Base-by-base conservation (phyloP, 2,888 invertebrate species). In the Drosophila ezoana region DNA sequence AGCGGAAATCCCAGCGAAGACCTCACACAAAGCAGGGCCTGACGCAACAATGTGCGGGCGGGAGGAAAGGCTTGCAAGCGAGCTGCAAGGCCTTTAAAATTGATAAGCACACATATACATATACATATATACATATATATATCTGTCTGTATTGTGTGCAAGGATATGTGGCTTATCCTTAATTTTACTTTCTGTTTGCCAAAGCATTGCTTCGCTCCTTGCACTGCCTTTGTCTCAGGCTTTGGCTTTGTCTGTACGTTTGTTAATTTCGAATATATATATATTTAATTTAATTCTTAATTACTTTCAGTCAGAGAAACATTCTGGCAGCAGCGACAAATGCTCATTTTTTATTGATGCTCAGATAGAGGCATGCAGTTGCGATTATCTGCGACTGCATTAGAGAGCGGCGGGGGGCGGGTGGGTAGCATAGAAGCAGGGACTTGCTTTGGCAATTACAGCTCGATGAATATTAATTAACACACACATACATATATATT, bases 381-480 rank as follows among this genome's bases (percentile, higher is more conserved):
- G 52, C 48, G 44, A 28, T 40, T 52, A 62, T 52, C 53, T 47
- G 58, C 28, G 47, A 18, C 33, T 52, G 58, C 67, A 62, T 44
- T 66, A 59, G 65, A 32, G 54, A 49, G 37, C 16, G 41, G 16
- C 16, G 48, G 59, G 14, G 6, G 28, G 18, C 10, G 35, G 5
- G 37, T n/a, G 40, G 41, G 32, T 8, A n/a, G 37, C 2, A 28
- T 6, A 2, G 14, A 14, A 9, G 45, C 37, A 6, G 18, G 41
- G 62, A 35, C 28, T 47, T 37, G 38, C 62, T 69, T 61, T 79
- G 80, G 78, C 83, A 85, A 85, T 81, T 86, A 85, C 82, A 85
- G 79, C 81, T 81, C 81, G 79, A 84, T 86, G 81, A 81, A 88
- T 88, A 86, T 83, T 83, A 81, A 83, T 73, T 76, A 72, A 72